phyloP scores from a whole-genome alignment of 2,888 invertebrate species.

The Sepiola atlantica region DNA sequence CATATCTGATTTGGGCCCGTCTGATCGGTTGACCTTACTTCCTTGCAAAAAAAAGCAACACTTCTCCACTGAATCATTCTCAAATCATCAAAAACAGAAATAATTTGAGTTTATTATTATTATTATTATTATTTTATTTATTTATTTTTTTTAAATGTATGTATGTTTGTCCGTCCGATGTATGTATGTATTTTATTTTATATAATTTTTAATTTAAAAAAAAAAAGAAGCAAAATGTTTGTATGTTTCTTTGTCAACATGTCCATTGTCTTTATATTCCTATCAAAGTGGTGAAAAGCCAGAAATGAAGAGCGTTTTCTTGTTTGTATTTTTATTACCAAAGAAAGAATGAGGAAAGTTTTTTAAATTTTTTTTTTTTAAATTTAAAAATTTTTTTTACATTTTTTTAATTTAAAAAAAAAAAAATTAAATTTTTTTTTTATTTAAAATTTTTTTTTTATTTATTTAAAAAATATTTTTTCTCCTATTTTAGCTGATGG shows the following conservation, averaged over 20 bases:
- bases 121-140: no score
- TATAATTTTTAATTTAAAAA: neutral
- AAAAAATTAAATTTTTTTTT: no score
- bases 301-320: neutral
- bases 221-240: neutral
- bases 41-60: neutral
- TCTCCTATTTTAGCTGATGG: neutral
- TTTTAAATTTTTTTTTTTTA: neutral
- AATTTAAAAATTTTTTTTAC: no score
- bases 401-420: no score
- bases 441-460: no score
- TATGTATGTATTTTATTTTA: neutral
- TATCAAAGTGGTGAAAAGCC: neutral
- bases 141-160: neutral
- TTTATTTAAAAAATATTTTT: no score
- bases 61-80: neutral
- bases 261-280: neutral
- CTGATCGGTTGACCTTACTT: neutral
- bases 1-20: neutral
- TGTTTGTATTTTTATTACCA: neutral
- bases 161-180: slow-evolving; percentile 32
- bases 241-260: neutral
- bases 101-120: neutral
- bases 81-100: neutral
- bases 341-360: neutral